These are phyloP conservation scores for Phengaris alcon DNA, from an alignment of 2,888 invertebrate species.

Conservation along the genomic window DNA sequence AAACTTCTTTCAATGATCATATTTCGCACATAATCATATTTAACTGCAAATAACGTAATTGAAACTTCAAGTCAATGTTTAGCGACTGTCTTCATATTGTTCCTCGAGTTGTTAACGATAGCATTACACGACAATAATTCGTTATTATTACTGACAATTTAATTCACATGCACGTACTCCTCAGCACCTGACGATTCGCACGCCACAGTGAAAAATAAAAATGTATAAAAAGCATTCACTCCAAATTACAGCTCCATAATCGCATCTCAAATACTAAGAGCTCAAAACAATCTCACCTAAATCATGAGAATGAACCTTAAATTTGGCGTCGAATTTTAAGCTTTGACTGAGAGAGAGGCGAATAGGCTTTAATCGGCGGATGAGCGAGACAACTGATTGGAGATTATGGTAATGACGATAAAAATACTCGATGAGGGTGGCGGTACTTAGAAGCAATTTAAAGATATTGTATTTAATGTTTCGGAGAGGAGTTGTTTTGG, in stretches of 20 bases:
- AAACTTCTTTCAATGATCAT: background rate
- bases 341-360: slow-evolving; percentile 47
- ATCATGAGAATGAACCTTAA: slow-evolving; percentile 67
- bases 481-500: slow-evolving; percentile 50
- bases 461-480: slow-evolving; percentile 78
- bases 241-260: slow-evolving; percentile 65
- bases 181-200: slow-evolving; percentile 45
- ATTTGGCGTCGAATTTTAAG: slow-evolving; percentile 58
- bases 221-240: slow-evolving; percentile 43
- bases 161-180: slow-evolving; percentile 37
- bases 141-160: slow-evolving; percentile 40
- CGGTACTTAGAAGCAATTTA: slow-evolving; percentile 74
- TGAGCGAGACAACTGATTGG: slow-evolving; percentile 51
- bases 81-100: slow-evolving; percentile 19
- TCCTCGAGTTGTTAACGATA: slow-evolving; percentile 30
- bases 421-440: slow-evolving; percentile 73
- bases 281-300: slow-evolving; percentile 59
- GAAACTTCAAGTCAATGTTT: slow-evolving; percentile 3
- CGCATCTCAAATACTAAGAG: slow-evolving; percentile 55
- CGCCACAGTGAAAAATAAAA: slow-evolving; percentile 41
- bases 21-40: background rate
- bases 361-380: slow-evolving; percentile 40
- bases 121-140: slow-evolving; percentile 39
- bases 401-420: slow-evolving; percentile 75
- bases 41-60: slow-evolving; percentile 1